A percentile compares a stretch with the other conserved stretches of the same genome.
These are phyloP conservation scores for Astreopora myriophthalma DNA, from an alignment of 64 coral and sea anemone genomes.

Conservation along the genomic window DNA sequence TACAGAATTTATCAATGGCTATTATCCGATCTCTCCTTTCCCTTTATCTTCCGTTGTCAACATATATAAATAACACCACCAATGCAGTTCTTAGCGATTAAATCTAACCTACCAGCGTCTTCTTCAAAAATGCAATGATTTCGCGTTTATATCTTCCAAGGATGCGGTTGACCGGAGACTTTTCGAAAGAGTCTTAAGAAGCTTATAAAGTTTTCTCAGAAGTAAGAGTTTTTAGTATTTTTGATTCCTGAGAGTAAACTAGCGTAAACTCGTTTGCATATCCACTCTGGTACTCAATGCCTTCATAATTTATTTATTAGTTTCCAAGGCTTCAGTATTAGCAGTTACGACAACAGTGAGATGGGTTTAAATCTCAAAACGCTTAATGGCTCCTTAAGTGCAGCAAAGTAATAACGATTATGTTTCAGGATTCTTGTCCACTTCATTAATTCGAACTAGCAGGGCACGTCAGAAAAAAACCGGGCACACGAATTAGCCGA, in stretches of 20 bases:
- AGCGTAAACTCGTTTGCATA: background rate
- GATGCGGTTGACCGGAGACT: too few species aligned
- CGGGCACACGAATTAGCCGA: background rate
- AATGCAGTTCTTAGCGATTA: background rate
- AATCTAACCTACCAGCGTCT: background rate
- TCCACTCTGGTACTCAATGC: background rate
- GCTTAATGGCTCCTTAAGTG: background rate
- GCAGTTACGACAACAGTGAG: background rate
- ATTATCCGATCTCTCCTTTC: background rate
- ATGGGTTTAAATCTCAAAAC: background rate
- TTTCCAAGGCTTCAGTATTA: background rate
- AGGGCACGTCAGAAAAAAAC: background rate
- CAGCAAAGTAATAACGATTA: background rate
- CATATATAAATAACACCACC: background rate
- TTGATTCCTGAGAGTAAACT: background rate
- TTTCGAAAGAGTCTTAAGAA: too few species aligned
- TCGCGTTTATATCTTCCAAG: too few species aligned
- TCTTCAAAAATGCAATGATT: too few species aligned
- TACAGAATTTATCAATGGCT: too few species aligned
- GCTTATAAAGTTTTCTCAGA: too few species aligned
- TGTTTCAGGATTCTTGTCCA: background rate
- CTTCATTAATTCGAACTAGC: background rate
- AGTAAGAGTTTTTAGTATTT: background rate
- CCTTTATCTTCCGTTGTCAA: background rate
- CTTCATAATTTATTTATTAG: conserved; percentile 42